phyloP scores from a whole-genome alignment of 2,113 vertebrate genomes.

The Macquaria australasica region DNA sequence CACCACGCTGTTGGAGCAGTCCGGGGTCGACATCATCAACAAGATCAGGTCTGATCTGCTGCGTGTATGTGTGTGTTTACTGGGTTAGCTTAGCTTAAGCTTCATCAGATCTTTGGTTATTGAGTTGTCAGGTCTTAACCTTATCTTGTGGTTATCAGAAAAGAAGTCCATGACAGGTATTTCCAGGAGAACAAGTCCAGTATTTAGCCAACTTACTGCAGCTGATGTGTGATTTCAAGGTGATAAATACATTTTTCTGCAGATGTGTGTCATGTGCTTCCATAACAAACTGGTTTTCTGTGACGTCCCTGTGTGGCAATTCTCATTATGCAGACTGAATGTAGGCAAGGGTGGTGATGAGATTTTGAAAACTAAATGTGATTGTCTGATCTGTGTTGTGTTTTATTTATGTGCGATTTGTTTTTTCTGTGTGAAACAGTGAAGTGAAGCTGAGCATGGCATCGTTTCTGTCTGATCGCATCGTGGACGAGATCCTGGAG shows the following conservation, averaged over 20 bases:
- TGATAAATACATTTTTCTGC: not conserved
- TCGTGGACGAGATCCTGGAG: slow-evolving; percentile 96
- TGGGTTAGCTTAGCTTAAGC: not conserved
- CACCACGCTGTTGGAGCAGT: slow-evolving; percentile 94
- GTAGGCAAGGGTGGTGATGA: not conserved
- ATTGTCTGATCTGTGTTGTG: not conserved
- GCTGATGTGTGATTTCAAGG: slow-evolving; percentile 7
- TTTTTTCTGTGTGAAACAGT: slow-evolving; percentile 75
- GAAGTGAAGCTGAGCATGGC: slow-evolving; percentile 95
- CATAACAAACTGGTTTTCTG: not conserved
- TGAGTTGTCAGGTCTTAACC: not conserved
- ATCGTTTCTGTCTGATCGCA: slow-evolving; percentile 93
- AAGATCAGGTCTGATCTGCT: slow-evolving; percentile 92
- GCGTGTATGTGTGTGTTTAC: not conserved
- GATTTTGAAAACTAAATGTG: not conserved
- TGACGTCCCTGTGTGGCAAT: not conserved
- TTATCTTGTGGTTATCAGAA: no score
- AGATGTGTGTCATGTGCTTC: not conserved
- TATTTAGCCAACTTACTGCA: not conserved
- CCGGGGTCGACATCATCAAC: slow-evolving; percentile 96
- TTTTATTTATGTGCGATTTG: not conserved
- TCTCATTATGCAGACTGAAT: not conserved
- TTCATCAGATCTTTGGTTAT: not conserved
- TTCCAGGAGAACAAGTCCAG: slow-evolving; percentile 5
- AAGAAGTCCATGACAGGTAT: not conserved